Evolutionary conservation across 1,140 invertebrate species (phyloP), one percentile per base, ranked within the genome.

Genomic region (Paralvinella palmiformis): DNA sequence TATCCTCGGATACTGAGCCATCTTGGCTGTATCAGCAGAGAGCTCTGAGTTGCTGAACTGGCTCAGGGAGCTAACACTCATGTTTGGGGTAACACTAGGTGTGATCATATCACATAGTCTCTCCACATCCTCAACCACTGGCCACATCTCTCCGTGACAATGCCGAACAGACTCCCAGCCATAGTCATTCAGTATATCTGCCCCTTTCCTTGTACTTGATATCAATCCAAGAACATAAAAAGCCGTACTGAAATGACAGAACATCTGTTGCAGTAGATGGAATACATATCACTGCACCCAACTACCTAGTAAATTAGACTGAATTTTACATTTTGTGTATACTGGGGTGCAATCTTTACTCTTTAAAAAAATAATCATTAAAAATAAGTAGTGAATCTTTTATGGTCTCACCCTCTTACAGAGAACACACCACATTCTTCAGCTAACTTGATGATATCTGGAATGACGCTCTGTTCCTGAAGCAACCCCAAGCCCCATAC

Each of bases 181-280:
- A 73, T 87, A 81, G 71, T 87, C 84, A 15, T 85, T 81, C 0
- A 96, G 79, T 48, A 86, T 72, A 74, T 93, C 87, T 5, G 89
- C 89, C 1, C 94, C 94, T 63, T 87, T 84, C 63, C 85, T 84
- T 0, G 91, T 95, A 29, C 88, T 89, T 1, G 89, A 88, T 24
- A 96, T 84, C 0, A 96, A 81, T 57, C 91, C 89, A 4, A 97
- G 82, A 5, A 88, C 86, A 77, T 93, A 94, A 79, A 92, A 91
- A 1, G 91, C 91, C 1, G 92, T 94, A 0, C 81, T 81, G 69
- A 32, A 71, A 70, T n/a, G n/a, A n/a, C n/a, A n/a, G n/a, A n/a
- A n/a, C n/a, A n/a, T n/a, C n/a, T n/a, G n/a, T n/a, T n/a, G n/a
- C n/a, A n/a, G n/a, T n/a, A n/a, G n/a, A n/a, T n/a, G n/a, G n/a